Percentiles rank a stretch among this genome's conserved stretches.
phyloP scores from a whole-genome alignment of 2,888 invertebrate genomes.

The Pedicia rivosa region DNA sequence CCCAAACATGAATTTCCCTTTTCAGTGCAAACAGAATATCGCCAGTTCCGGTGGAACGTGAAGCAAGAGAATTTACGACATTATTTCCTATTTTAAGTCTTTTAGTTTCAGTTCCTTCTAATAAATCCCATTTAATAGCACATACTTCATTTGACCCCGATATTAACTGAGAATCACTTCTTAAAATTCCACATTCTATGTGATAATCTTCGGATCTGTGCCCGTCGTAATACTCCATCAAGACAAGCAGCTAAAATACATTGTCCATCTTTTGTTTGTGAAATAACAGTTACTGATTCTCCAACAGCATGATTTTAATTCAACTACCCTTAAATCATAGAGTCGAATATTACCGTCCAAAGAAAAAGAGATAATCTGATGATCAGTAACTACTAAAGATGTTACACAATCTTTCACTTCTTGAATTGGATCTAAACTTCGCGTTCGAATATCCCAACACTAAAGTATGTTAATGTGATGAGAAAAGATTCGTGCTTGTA shows the following conservation, averaged over 20 bases:
- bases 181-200: constrained; percentile 73
- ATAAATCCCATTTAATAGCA: constrained; percentile 59
- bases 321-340: constrained; percentile 84
- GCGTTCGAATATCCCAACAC: constrained; percentile 73
- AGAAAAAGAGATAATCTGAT: constrained; percentile 81
- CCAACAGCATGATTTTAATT: constrained; percentile 74
- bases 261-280: constrained; percentile 82
- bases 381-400: constrained; percentile 61
- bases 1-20: too few relatives aligned
- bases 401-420: constrained; percentile 90
- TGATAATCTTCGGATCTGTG: constrained; percentile 70
- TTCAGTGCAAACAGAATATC: too few relatives aligned
- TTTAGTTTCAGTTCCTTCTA: constrained; percentile 46
- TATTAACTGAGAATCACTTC: constrained; percentile 69
- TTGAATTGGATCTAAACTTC: constrained; percentile 58
- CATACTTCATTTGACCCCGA: constrained; percentile 78
- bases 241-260: constrained; percentile 76
- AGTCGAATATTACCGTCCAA: constrained; percentile 74
- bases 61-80: constrained; percentile 61
- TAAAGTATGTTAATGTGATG: constrained; percentile 84
- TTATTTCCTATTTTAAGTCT: constrained; percentile 29
- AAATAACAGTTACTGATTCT: constrained; percentile 66
- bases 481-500: too few relatives aligned
- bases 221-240: constrained; percentile 67
- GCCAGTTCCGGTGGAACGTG: constrained; percentile 52